Base-by-base conservation (phyloP, 2,888 invertebrate species). In the Adineta ricciae region DNA sequence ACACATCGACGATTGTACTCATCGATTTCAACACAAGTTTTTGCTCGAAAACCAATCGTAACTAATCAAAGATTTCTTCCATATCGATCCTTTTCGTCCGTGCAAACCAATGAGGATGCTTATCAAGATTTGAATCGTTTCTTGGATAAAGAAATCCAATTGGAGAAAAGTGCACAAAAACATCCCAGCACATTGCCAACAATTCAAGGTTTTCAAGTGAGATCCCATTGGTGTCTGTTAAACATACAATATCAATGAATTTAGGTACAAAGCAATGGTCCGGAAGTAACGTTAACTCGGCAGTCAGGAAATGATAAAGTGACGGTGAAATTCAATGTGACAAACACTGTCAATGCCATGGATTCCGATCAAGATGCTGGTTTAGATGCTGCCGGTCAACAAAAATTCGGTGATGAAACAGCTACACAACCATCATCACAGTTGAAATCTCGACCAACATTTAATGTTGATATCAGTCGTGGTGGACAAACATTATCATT, bases 281-380 rank as follows among this genome's bases (percentile, higher is more conserved):
- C 96, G 46, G 95, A 96, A 89, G 94, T 98, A 7, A 93, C 93
- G 49, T 92, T 98, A n/a, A 90, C 90, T 4, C 91, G 91, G 87
- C 90, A 89, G 87, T 88, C 90, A 86, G 90, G 91, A 41, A 86
- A 93, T 92, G 88, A 98, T 95, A 91, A 94, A 87, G 93, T 96
- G 87, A 92, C 92, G 84, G 93, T 97, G 83, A 93, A 93, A 86
- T 94, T 97, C 90, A 97, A 97, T 90, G 94, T 98, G 0, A 98
- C 97, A 90, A 96, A 97, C 91, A 95, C 96, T 0, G 96, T 97
- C 0, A 96, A 96, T 89, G 92, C 95, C 0, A 95, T 95, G 84
- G 89, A 86, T 5, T 84, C 86, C n/a, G 94, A 94, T 83, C 92
- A 94, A 2, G 93, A 93, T 86, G 87, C 93, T 2, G 93, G 93